Evolutionary conservation across 2,888 invertebrate genomes (phyloP).

Genomic region (Cephus rjabovi): DNA sequence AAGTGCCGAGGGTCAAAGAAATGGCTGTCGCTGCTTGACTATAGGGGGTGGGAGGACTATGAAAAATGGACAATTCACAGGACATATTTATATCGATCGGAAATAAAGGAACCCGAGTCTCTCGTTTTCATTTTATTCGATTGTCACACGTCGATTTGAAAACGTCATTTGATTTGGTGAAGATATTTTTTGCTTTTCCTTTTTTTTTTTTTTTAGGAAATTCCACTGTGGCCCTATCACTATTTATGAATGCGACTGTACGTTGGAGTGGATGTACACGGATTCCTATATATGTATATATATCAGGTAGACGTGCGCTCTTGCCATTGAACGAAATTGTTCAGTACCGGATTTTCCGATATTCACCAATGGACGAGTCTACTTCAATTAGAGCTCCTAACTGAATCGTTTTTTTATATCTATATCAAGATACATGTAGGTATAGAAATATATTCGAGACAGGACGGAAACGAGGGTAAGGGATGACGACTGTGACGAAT

Average conservation of each 20-base stretch:
- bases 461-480: neutral
- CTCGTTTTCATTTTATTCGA: neutral
- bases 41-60: neutral
- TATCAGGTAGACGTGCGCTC: neutral
- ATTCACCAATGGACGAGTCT: constrained; percentile 17
- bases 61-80: neutral
- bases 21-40: neutral
- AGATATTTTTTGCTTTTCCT: neutral
- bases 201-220: constrained; percentile 15
- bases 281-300: constrained; percentile 1
- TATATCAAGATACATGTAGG: neutral
- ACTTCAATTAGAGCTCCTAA: constrained; percentile 48
- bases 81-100: neutral
- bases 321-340: constrained; percentile 7
- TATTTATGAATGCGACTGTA: neutral
- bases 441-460: neutral
- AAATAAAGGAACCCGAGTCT: neutral
- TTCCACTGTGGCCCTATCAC: neutral
- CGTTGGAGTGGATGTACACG: constrained; percentile 21
- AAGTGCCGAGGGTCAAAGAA: neutral
- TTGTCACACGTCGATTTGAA: constrained; percentile 23
- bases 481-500: neutral
- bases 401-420: constrained; percentile 36
- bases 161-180: constrained; percentile 42
- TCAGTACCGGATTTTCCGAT: constrained; percentile 11